Base-by-base conservation (phyloP, 2,888 invertebrate genomes). In the Nephrocerus scutellatus region DNA sequence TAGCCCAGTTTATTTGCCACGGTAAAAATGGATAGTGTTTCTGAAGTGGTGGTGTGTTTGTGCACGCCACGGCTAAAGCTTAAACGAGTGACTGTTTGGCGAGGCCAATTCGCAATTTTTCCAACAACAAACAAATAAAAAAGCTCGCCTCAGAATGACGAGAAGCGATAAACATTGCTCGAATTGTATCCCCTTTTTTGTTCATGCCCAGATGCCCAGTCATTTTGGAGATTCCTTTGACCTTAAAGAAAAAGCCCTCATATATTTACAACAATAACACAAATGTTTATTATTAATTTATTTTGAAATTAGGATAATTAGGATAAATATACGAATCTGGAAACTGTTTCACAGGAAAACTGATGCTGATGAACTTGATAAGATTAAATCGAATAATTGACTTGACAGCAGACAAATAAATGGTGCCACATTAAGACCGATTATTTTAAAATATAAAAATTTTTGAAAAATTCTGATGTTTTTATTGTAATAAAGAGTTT, bases 51-150 rank as follows among this genome's bases (percentile, higher is more conserved):
- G 91, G 88, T 0, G 89, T 86, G 48, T 74, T 70, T n/a, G 84
- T 77, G 47, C 82, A 75, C 3, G 95, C 95, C 53, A 84, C 76
- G 0, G 92, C 91, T 30, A 98, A 66, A 8, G 98, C 95, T 66
- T 88, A 77, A 30, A 98, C 71, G 22, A 96, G 81, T 1, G 95
- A 95, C 68, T 96, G 95, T 61, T 98, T 97, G 0, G 97, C 98
- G 40, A 98, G 73, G 0, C 97, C 97, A 53, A 98, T 92, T 30
- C 98, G 76, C 39, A 98, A 72, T 70, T 97, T 98, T 19, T 97
- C 97, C 43, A 87, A 82, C 14, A 96, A 66, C 0, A 91, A 92
- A 49, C 96, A 71, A 36, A 95, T 88, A 12, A 97, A 73, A 63
- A 83, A 97, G 35, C 88, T 76, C 0, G 95, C 89, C 68, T 97